Percentiles rank a stretch among this genome's conserved stretches.
phyloP scores from a whole-genome alignment of 2,113 vertebrate species.

The Oncorhynchus nerka region DNA sequence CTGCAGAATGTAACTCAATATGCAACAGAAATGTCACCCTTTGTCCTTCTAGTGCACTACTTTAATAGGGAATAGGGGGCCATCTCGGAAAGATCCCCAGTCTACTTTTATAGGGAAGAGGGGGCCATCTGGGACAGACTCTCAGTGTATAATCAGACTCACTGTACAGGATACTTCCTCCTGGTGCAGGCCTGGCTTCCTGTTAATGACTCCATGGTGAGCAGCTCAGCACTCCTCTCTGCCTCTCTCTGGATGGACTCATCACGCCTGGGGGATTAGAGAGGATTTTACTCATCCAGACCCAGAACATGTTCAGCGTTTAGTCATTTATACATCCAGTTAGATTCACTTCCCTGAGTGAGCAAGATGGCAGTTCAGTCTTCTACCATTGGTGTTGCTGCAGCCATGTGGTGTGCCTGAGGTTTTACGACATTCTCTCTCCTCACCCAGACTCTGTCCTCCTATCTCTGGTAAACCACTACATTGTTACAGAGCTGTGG shows the following conservation, averaged over 20 bases:
- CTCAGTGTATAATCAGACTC: slow-evolving; percentile 19
- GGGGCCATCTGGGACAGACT: too few relatives aligned
- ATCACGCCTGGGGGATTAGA: slow-evolving; percentile 57
- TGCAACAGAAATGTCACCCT: too few relatives aligned
- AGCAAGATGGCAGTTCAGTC: not conserved
- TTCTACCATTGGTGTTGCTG: slow-evolving; percentile 9
- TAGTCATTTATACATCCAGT: too few relatives aligned
- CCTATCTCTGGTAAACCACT: not conserved
- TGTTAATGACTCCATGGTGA: slow-evolving; percentile 47
- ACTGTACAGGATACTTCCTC: slow-evolving; percentile 41
- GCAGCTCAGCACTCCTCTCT: slow-evolving; percentile 49
- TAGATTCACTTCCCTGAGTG: not conserved
- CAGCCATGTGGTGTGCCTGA: slow-evolving; percentile 14
- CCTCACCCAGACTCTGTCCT: not conserved
- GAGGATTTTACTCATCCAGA: not conserved
- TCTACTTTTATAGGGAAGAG: too few relatives aligned
- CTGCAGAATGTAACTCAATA: not conserved
- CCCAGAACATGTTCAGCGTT: too few relatives aligned
- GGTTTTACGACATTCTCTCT: not conserved
- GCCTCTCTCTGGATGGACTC: slow-evolving; percentile 64
- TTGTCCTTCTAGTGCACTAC: too few relatives aligned
- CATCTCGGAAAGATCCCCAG: too few relatives aligned
- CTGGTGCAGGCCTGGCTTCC: slow-evolving; percentile 18
- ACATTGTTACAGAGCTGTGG: too few relatives aligned
- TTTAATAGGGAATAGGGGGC: too few relatives aligned